phyloP scores from a whole-genome alignment of 1,140 invertebrate genomes.

The Drosophila asahinai region DNA sequence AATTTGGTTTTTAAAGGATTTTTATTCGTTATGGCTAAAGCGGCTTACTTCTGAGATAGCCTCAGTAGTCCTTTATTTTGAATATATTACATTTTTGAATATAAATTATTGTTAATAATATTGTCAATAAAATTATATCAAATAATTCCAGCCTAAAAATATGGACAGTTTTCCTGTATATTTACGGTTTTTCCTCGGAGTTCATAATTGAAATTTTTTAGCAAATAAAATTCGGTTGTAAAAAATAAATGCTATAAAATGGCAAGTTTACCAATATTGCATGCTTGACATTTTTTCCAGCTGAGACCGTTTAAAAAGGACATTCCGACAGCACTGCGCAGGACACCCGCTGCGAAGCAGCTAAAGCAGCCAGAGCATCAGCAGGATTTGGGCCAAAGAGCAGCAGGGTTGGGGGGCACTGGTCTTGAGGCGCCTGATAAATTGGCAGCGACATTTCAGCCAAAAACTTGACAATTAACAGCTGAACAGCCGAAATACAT shows the following conservation, averaged over 20 bases:
- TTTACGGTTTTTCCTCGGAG: too few relatives aligned
- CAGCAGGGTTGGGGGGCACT: not conserved
- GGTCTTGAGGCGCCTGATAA: constrained; percentile 64
- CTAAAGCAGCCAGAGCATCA: constrained; percentile 38
- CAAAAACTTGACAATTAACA: constrained; percentile 78
- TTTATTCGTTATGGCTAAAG: too few relatives aligned
- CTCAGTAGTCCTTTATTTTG: too few relatives aligned
- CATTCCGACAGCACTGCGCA: constrained; percentile 24
- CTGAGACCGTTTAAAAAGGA: constrained; percentile 16
- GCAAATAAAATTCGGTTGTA: constrained; percentile 6
- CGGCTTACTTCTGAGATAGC: too few relatives aligned
- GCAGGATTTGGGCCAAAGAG: constrained; percentile 14
- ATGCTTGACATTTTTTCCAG: constrained; percentile 5
- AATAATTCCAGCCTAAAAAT: not conserved
- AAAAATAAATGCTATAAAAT: constrained; percentile 12
- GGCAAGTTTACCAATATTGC: not conserved
- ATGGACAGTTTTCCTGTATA: too few relatives aligned
- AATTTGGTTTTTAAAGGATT: too few relatives aligned
- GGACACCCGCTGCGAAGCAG: constrained; percentile 47
- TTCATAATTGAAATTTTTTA: not conserved
- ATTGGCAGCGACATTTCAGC: constrained; percentile 81
- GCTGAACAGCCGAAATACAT: constrained; percentile 62
- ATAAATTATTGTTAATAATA: too few relatives aligned
- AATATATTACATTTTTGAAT: too few relatives aligned
- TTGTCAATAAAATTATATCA: not conserved